Conservation (phyloP, 2,797 vertebrate species). For the Periophthalmus magnuspinnatus region DNA sequence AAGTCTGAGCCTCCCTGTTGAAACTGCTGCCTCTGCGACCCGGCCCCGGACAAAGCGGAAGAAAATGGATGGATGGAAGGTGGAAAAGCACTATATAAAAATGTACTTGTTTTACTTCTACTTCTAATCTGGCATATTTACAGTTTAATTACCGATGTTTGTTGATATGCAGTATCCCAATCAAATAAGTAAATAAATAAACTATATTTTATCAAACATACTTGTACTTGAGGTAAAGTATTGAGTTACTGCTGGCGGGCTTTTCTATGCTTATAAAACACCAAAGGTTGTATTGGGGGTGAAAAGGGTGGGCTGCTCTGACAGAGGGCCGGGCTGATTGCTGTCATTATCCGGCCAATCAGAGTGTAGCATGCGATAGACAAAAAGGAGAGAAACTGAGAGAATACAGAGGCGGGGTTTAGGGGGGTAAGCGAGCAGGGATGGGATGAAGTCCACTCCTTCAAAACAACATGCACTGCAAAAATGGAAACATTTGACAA, state of each 20-base stretch:
- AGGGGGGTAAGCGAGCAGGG: constrained; percentile 52
- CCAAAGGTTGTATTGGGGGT: constrained; percentile 38
- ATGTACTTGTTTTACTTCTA: too few relatives aligned
- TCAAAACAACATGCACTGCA: constrained; percentile 71
- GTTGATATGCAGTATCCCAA: background rate
- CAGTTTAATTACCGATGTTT: too few relatives aligned
- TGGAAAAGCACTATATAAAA: too few relatives aligned
- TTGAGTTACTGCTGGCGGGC: background rate
- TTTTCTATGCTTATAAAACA: constrained; percentile 39
- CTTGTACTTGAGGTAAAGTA: background rate
- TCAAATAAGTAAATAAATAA: background rate
- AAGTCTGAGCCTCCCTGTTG: too few relatives aligned
- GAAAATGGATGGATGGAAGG: too few relatives aligned
- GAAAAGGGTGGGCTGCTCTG: constrained; percentile 48
- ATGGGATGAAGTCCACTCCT: constrained; percentile 81
- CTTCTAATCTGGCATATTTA: too few relatives aligned
- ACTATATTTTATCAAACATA: background rate
- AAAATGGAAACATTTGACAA: background rate
- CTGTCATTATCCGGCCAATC: constrained; percentile 81
- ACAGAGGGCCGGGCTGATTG: constrained; percentile 75
- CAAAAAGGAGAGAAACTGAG: constrained; percentile 71
- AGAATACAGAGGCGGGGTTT: constrained; percentile 54
- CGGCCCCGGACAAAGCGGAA: too few relatives aligned
- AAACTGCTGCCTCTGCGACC: too few relatives aligned
- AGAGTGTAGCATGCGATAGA: constrained; percentile 69